phyloP scores from a whole-genome alignment of 2,888 invertebrate genomes.

The Teinopalpus imperialis region DNA sequence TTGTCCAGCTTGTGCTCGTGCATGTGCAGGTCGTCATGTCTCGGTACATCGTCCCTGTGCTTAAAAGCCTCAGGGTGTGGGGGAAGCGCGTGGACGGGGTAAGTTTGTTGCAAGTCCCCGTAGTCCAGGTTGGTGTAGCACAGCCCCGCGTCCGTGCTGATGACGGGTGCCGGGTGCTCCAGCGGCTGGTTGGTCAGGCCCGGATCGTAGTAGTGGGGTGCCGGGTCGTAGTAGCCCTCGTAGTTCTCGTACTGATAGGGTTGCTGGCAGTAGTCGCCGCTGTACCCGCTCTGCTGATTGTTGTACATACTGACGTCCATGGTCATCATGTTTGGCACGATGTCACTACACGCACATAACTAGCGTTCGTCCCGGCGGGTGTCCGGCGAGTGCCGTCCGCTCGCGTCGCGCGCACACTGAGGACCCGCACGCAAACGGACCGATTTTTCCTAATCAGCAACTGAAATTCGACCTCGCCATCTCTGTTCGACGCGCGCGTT shows the following conservation, averaged over 20 bases:
- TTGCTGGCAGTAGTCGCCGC: conserved; percentile 78
- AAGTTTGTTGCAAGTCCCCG: conserved; percentile 72
- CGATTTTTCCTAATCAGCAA: conserved; percentile 66
- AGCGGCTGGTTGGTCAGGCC: conserved; percentile 67
- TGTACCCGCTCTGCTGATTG: conserved; percentile 83
- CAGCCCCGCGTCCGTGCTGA: conserved; percentile 92
- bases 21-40: conserved; percentile 70
- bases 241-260: conserved; percentile 71
- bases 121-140: conserved; percentile 96
- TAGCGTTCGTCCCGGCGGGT: conserved; percentile 40
- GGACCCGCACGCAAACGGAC: conserved; percentile 46
- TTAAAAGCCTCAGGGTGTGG: conserved; percentile 78
- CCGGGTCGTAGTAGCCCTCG: conserved; percentile 70
- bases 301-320: conserved; percentile 92
- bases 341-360: conserved; percentile 73
- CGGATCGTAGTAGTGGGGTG: conserved; percentile 78
- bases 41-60: conserved; percentile 81
- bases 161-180: conserved; percentile 83
- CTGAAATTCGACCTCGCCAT: conserved; percentile 55
- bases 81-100: conserved; percentile 79
- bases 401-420: conserved; percentile 70
- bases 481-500: conserved; percentile 47
- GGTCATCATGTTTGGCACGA: conserved; percentile 86
- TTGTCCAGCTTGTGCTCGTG: conserved; percentile 73
- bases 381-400: conserved; percentile 48